Base-by-base conservation (phyloP, 1,140 invertebrate genomes). In the Stenopsyche tienmushanensis region DNA sequence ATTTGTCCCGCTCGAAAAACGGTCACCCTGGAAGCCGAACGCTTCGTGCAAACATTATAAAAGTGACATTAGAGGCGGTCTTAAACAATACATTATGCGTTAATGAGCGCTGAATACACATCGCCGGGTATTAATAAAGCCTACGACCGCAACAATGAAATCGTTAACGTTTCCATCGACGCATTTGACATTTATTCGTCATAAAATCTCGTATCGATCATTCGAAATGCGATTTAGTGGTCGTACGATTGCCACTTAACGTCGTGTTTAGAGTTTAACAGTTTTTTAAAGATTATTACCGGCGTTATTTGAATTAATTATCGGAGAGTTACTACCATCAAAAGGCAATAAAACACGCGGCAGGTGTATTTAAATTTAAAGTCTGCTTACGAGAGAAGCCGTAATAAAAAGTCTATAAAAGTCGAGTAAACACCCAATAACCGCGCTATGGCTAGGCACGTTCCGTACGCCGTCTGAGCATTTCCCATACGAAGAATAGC, bases 341-440 rank as follows among this genome's bases (percentile, higher is more conserved):
- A 67, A 66, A 42, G 57, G 13, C 57, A 41, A 41, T 45, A 66
- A 62, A 62, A 49, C 10, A 23, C 58, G 39, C 65, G 53, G 59
- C 65, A 67, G 65, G 65, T 67, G 65, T 44, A 29, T 67, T 63
- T n/a, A 39, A 67, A 54, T 67, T 66, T 55, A 15, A 21, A 47
- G 21, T 34, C 8, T 45, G 34, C n/a, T 44, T 42, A 66, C 34
- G 26, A 39, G 34, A 58, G 53, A 20, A 47, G 21, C 29, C n/a
- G 39, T 24, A 26, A 55, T 62, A 67, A 67, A 67, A 62, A 62
- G 59, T 42, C 53, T 55, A 63, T 67, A 67, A 67, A 67, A 63
- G 39, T 44, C n/a, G 34, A 39, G 20, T 21, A 55, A 55, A 64
- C 62, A 57, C 26, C 52, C 59, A 55, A 67, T 67, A 67, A 58